A percentile compares a stretch with the other conserved stretches of the same genome.
Conservation (phyloP, 2,113 vertebrate genomes). For the Sitta europaea region DNA sequence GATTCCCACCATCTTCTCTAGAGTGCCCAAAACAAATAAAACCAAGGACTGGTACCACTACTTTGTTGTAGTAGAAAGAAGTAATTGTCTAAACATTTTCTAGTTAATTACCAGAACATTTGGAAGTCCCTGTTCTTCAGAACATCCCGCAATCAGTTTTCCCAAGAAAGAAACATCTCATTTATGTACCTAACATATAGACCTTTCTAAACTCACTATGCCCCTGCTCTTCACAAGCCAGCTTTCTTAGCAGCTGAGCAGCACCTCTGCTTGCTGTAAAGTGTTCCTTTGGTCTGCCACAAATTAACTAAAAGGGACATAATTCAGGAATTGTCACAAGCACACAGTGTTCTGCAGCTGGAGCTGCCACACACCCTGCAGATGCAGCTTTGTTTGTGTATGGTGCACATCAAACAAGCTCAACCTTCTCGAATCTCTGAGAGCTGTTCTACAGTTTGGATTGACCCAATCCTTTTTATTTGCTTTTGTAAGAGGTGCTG, state of each 20-base stretch:
- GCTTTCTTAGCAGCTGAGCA: background rate
- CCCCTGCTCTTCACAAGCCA: background rate
- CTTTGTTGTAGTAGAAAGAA: background rate
- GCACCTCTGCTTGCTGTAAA: background rate
- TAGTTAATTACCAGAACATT: background rate
- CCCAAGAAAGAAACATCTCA: background rate
- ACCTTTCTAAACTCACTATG: background rate
- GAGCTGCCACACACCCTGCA: background rate
- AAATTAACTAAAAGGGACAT: background rate
- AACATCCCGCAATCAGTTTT: background rate
- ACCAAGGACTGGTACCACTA: background rate
- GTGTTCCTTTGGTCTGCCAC: background rate
- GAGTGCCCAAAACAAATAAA: background rate
- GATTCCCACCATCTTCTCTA: background rate
- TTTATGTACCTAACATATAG: background rate
- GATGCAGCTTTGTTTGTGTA: background rate
- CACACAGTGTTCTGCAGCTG: background rate
- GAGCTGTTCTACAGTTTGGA: background rate
- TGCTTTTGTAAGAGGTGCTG: background rate
- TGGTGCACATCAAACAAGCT: background rate
- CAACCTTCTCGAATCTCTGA: background rate
- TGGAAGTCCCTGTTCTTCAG: background rate
- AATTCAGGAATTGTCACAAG: background rate
- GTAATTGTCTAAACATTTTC: background rate
- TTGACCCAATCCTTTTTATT: background rate